Percentiles rank a stretch among this genome's conserved stretches.
These are phyloP conservation scores for Oscheius sp. DNA, from an alignment of 2,888 invertebrate genomes.

Conservation along the genomic window DNA sequence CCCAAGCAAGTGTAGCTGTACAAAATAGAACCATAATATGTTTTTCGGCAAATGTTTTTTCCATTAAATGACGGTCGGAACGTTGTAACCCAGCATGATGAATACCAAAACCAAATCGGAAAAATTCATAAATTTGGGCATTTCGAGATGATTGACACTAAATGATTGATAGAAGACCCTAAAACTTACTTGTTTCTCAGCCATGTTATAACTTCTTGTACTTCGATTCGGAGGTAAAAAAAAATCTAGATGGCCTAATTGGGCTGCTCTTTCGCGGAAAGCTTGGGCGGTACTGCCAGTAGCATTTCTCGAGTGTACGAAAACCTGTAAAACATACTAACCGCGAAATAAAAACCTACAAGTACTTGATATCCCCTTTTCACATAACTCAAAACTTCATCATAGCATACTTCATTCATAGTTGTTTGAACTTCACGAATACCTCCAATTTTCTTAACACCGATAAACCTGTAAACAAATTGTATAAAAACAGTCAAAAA, in stretches of 20 bases:
- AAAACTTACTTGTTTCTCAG: slow-evolving; percentile 51
- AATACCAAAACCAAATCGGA: slow-evolving; percentile 86
- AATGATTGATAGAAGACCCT: neutral
- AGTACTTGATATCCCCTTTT: slow-evolving; percentile 85
- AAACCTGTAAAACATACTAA: slow-evolving; percentile 80
- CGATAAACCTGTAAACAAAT: slow-evolving; percentile 63
- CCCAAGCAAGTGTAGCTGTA: slow-evolving; percentile 98
- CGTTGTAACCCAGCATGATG: slow-evolving; percentile 96
- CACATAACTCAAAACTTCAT: slow-evolving; percentile 87
- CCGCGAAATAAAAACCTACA: slow-evolving; percentile 6
- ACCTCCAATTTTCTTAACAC: slow-evolving; percentile 46
- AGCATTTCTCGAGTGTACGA: slow-evolving; percentile 96
- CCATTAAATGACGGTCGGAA: slow-evolving; percentile 85
- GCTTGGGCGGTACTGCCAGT: slow-evolving; percentile 88
- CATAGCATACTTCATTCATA: slow-evolving; percentile 79
- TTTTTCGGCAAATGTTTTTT: slow-evolving; percentile 88
- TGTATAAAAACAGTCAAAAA: neutral
- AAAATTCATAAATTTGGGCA: slow-evolving; percentile 79
- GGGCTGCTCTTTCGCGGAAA: slow-evolving; percentile 82
- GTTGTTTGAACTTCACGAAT: slow-evolving; percentile 39
- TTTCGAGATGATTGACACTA: slow-evolving; percentile 51
- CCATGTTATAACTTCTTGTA: slow-evolving; percentile 44
- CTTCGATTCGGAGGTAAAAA: slow-evolving; percentile 47
- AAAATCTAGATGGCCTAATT: slow-evolving; percentile 44
- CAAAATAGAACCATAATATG: slow-evolving; percentile 84